Base-by-base conservation (phyloP, 2,113 vertebrate species). In the Oncorhynchus gorbuscha region DNA sequence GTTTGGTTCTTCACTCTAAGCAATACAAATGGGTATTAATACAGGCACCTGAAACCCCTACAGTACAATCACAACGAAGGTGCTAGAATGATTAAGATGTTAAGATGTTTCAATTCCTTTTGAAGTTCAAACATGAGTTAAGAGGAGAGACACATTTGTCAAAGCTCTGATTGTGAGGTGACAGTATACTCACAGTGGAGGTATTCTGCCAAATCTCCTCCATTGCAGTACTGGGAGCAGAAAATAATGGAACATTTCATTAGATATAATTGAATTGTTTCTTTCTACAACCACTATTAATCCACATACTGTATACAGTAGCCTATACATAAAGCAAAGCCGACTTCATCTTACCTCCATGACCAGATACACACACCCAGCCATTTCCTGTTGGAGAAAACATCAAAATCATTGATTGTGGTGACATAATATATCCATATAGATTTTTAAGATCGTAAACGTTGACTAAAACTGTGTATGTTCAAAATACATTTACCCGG, bases 131-230 rank as follows among this genome's bases (percentile, higher is more conserved):
- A 6, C 64, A 59, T 5, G 24, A 66, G 16, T 55, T 55, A 55
- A 55, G 12, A 22, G 12, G 68, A 65, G 18, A 69, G 26, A 55
- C 35, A 2, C 8, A 24, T 14, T 74, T 62, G 39, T 35, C 9
- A 39, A 62, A 12, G 20, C 30, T 28, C 6, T 58, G 22, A 59
- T 18, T 59, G 70, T 70, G 69, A 28, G 49, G 28, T 59, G 58
- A 22, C 0, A 8, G 64, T 32, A 74, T 1, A 97, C 98, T 96
- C 94, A 99, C 98, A 93, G 88, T 98, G 96, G 76, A 99, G 95
- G 82, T 99, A 99, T 77, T 99, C 98, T 1, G 98, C 97, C 84
- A 99, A 93, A 88, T 99, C 98, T 18, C 97, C 97, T 45, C 98
- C 98, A 32, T 99, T 99, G 85, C 98, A 99, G 86, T 97, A 99